Evolutionary conservation across 1,140 invertebrate species (phyloP), one percentile per base, ranked within the genome.

Genomic region (Penaeus chinensis): DNA sequence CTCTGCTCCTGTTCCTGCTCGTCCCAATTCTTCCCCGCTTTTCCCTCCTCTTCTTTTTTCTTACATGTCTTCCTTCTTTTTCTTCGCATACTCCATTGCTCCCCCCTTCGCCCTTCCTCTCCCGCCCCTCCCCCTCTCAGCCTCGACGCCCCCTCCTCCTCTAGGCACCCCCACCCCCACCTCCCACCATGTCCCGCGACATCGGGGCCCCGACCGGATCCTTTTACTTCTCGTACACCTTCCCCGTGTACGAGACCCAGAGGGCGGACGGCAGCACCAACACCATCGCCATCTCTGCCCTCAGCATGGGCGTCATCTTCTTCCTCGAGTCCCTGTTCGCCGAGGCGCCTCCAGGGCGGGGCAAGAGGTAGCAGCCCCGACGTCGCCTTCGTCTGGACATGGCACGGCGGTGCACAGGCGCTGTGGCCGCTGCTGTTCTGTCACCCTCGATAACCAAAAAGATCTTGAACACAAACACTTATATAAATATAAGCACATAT

Each of bases 251-350:
- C 65, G 60, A 82, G 60, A 62, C 62, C 13, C 20, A 74, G 54
- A 19, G 47, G 32, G n/a, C 13, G 10, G 54, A 82, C 20, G 71
- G 71, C 3, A 24, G 65, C 60, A 82, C 27, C 5, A 42, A 54
- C 60, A 87, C 86, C 16, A 62, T 87, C 20, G 86, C 61, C n/a
- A 32, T 87, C 22, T 87, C 80, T 32, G 63, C 20, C 19, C 8
- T 87, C 7, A 66, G 24, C 16, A 10, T 87, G 18, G 86, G 86
- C 5, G 32, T 87, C 20, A 22, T 83, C 19, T 78, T 83, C 71
- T 87, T 62, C 69, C 69, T 87, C 11, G 80, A 65, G 20, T 4
- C 27, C 0, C 60, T 87, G n/a, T 87, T 87, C 60, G 60, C 42
- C 8, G 80, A 87, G 80, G 54, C 79, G 18, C 42, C 18, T 3